Evolutionary conservation across 2,797 vertebrate genomes (phyloP), one percentile per base, ranked within the genome.

Genomic region (Molossus alvarezi): DNA sequence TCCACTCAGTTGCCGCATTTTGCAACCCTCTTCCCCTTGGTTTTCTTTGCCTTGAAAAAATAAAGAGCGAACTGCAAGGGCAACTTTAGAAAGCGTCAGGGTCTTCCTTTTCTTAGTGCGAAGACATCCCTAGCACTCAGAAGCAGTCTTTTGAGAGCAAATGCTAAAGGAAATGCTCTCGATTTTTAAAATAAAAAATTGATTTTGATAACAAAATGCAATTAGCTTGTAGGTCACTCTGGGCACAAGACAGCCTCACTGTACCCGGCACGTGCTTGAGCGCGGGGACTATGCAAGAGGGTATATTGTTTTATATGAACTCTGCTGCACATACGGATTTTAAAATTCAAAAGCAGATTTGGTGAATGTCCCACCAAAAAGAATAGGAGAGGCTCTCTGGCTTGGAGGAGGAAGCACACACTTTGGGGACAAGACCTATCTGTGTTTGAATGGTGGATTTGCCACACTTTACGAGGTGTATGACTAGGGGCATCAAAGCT

Each of bases 41-140:
- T 55, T 58, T 83, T 55, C 58, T 90, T 71, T 37, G 25, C 21
- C 10, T 83, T 67, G 23, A 82, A 89, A 53, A 82, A 75, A 29
- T 3, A 11, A 33, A 72, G 10, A 65, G 41, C 1, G 65, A 92
- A 51, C 13, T 41, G 12, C 3, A 13, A 5, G n/a, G n/a, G 62
- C 51, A 87, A 60, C 21, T 65, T 92, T 48, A 89, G 95, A 60
- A 64, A 91, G 87, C 3, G 20, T 14, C n/a, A 23, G 25, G 15
- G 7, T 73, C 57, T 92, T 88, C 15, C 13, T 23, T 45, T 93
- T 83, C 84, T 33, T 7, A 82, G 73, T 58, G 55, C 21, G 37
- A 94, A 94, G 41, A n/a, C n/a, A 55, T 76, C 15, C 82, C 48
- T 88, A 95, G 69, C 27, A 45, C 33, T 65, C 27, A 88, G 58